A percentile compares a stretch with the other conserved stretches of the same genome.
phyloP scores from a whole-genome alignment of 2,113 vertebrate species.

The Psilopogon haemacephalus region DNA sequence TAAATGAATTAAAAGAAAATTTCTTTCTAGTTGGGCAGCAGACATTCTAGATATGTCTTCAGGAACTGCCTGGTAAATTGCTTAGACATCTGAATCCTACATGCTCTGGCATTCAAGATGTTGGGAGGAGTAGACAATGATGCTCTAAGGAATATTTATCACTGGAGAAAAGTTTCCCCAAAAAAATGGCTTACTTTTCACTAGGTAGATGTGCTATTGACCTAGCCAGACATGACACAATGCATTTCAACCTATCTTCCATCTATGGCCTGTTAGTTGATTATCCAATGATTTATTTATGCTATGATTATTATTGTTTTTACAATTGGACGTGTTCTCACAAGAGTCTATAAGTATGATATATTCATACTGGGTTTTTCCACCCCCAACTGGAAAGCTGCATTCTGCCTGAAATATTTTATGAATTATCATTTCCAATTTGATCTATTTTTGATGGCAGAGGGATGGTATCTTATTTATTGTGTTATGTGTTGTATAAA shows the following conservation, averaged over 20 bases:
- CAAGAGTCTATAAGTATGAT: background rate
- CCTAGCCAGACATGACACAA: constrained; percentile 8
- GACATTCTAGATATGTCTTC: background rate
- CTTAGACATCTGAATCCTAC: background rate
- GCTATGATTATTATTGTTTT: background rate
- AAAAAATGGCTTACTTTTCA: background rate
- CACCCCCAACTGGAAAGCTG: background rate
- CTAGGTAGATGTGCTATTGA: background rate
- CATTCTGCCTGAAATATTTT: constrained; percentile 2
- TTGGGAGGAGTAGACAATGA: background rate
- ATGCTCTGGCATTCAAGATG: background rate
- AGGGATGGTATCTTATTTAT: background rate
- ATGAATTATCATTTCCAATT: background rate
- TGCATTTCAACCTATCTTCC: background rate
- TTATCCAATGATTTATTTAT: constrained; percentile 36
- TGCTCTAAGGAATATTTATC: background rate
- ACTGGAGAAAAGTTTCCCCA: background rate
- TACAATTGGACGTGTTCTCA: background rate
- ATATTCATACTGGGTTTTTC: background rate
- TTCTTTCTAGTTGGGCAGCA: background rate
- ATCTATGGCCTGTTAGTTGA: constrained; percentile 14
- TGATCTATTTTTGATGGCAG: background rate
- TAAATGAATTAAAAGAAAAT: background rate
- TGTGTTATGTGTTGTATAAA: background rate
- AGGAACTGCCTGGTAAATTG: background rate